Percentiles rank a stretch among this genome's conserved stretches.
These are phyloP conservation scores for Neopipo cinnamomea DNA, from an alignment of 2,113 vertebrate species.

Conservation along the genomic window DNA sequence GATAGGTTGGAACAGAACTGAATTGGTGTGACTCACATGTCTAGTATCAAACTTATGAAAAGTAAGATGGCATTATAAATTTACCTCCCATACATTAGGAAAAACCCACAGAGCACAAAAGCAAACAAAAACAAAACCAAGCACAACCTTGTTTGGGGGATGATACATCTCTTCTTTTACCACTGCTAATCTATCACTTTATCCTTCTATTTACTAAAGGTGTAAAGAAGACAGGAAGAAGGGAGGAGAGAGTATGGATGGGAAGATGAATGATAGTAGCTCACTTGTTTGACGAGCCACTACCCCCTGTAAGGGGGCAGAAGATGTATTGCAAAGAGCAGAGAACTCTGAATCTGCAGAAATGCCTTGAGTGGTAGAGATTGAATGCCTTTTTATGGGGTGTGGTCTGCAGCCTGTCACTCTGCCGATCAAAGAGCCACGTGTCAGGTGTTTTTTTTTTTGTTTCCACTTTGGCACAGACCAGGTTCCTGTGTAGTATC, in stretches of 20 bases:
- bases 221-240: not conserved
- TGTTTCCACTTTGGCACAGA: not conserved
- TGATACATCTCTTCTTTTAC: not conserved
- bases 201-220: not conserved
- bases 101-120: not conserved
- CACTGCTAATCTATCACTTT: not conserved
- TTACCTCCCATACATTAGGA: not conserved
- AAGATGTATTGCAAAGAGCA: not conserved
- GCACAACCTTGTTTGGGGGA: not conserved
- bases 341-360: not conserved
- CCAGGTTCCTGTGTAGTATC: not conserved
- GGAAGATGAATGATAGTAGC: not conserved
- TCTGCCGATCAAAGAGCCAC: not conserved
- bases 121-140: not conserved
- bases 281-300: not conserved
- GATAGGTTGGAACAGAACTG: not conserved
- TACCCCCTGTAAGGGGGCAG: not conserved
- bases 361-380: not conserved
- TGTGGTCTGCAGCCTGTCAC: not conserved
- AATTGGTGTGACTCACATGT: not conserved
- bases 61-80: not conserved
- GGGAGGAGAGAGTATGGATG: not conserved
- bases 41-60: not conserved
- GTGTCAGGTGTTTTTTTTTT: not conserved
- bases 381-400: not conserved